These are phyloP conservation scores for Euclidia mi DNA, from an alignment of 2,888 invertebrate genomes.

Conservation along the genomic window DNA sequence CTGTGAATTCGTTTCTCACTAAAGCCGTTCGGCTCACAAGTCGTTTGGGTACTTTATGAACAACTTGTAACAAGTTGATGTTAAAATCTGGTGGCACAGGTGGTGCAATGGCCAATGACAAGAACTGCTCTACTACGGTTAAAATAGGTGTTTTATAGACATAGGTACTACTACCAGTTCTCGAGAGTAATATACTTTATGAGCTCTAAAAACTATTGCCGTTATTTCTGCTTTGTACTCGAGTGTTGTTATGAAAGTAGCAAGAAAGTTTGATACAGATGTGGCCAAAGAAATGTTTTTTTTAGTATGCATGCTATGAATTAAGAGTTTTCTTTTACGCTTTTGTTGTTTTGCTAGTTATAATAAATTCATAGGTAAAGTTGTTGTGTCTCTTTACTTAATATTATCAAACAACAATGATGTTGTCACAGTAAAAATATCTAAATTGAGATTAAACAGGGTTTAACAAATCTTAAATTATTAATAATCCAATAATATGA, in stretches of 20 bases:
- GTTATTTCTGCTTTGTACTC: conserved; percentile 5
- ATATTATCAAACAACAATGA: too few relatives aligned
- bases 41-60: conserved; percentile 42
- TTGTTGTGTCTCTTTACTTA: too few relatives aligned
- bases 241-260: conserved; percentile 2
- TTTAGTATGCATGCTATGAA: too few relatives aligned
- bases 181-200: conserved; percentile 19
- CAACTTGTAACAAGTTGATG: conserved; percentile 42
- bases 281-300: conserved; percentile 14
- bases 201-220: conserved; percentile 15
- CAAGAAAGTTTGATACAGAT: conserved; percentile 16
- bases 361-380: too few relatives aligned
- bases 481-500: too few relatives aligned
- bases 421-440: too few relatives aligned
- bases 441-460: too few relatives aligned
- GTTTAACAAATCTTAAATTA: too few relatives aligned
- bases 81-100: conserved; percentile 50
- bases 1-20: conserved; percentile 27
- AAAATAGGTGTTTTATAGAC: conserved; percentile 44
- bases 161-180: conserved; percentile 24
- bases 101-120: conserved; percentile 37
- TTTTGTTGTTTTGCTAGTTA: not conserved
- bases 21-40: too few relatives aligned
- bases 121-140: conserved; percentile 27
- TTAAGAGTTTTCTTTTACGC: not conserved